Evolutionary conservation across 1,140 invertebrate species (phyloP).

Genomic region (Teleopsis dalmanni): DNA sequence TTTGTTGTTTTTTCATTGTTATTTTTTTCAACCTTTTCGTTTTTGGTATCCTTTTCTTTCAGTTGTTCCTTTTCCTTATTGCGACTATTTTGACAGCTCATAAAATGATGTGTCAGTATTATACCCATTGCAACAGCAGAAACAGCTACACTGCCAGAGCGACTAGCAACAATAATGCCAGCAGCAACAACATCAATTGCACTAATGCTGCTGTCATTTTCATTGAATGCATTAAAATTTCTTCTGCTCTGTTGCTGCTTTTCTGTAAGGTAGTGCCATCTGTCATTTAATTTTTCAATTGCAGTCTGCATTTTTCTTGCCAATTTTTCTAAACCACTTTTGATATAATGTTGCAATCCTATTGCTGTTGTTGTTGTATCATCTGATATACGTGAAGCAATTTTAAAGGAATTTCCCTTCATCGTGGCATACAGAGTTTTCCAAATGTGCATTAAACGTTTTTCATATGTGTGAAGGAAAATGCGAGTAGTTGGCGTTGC

Average conservation of each 20-base stretch:
- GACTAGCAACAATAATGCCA: neutral
- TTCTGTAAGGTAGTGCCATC: no score
- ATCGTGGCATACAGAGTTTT: neutral
- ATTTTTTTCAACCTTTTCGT: neutral
- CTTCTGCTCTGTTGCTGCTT: neutral
- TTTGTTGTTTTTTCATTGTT: neutral
- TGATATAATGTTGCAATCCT: neutral
- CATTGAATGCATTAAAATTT: neutral
- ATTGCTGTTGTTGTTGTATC: neutral
- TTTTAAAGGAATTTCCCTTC: neutral
- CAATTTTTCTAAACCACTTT: no score
- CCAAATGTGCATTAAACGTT: neutral
- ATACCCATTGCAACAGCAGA: neutral
- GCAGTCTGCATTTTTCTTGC: neutral
- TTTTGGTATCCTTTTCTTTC: neutral
- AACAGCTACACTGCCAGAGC: neutral
- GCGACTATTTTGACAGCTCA: slow-evolving; percentile 5
- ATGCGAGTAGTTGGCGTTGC: neutral
- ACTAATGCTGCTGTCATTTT: neutral
- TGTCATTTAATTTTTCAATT: neutral
- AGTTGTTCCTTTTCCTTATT: neutral
- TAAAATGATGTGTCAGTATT: slow-evolving; percentile 10
- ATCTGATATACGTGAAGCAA: neutral
- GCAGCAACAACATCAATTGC: neutral
- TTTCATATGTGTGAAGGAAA: neutral